phyloP scores from a whole-genome alignment of 1,140 invertebrate species.

The Stenopsyche tienmushanensis region DNA sequence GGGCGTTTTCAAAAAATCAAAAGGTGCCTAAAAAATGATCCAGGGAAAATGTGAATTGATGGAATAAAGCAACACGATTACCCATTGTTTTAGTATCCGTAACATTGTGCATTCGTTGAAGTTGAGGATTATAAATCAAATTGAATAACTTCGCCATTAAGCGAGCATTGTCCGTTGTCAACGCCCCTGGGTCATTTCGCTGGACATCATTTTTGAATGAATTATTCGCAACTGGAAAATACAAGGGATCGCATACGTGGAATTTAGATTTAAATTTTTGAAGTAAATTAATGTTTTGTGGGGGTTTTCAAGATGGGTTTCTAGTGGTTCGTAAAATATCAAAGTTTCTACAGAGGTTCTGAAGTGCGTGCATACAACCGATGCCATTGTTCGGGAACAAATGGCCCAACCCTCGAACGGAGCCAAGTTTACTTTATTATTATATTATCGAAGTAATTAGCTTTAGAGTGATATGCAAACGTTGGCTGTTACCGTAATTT shows the following conservation, averaged over 20 bases:
- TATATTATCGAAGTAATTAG: conserved; percentile 10
- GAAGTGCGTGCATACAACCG: background rate
- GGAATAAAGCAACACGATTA: no score
- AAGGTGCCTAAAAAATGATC: no score
- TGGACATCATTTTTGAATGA: conserved; percentile 19
- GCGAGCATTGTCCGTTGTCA: conserved; percentile 15
- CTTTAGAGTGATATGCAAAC: conserved; percentile 2
- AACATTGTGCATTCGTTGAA: conserved; percentile 15
- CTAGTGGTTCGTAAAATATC: no score
- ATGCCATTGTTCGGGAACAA: conserved; percentile 8
- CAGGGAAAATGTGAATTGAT: conserved; percentile 33
- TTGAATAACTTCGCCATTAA: conserved; percentile 29
- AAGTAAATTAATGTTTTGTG: no score
- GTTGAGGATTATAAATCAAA: conserved; percentile 29
- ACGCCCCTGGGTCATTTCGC: conserved; percentile 1
- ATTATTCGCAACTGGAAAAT: conserved; percentile 17
- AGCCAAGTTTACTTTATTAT: background rate
- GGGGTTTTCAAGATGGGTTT: no score
- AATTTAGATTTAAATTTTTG: no score
- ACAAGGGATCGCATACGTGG: no score
- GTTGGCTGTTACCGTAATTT: no score
- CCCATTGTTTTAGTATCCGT: conserved; percentile 31
- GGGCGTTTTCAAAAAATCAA: no score
- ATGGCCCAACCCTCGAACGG: background rate
- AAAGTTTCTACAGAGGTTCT: no score